Evolutionary conservation across 2,797 vertebrate genomes (phyloP), one percentile per base, ranked within the genome.

Genomic region (Labeo calbasu): DNA sequence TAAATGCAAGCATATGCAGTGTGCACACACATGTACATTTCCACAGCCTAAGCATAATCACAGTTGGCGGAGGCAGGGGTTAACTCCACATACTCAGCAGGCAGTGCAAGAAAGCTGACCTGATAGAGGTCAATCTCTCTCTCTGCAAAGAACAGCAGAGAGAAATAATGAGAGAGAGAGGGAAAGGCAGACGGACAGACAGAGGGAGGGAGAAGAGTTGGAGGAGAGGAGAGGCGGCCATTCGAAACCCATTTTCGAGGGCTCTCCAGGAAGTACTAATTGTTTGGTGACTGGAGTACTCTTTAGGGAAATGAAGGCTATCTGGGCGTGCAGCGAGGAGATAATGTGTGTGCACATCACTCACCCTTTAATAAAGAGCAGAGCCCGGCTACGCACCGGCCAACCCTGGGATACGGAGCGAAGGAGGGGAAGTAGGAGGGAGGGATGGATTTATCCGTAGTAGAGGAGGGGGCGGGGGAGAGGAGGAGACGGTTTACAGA

Each of bases 201-300:
- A 59, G 28, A 63, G 71, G 36, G 51, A 70, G 76, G 36, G 70
- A 77, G 77, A 43, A 28, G 65, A 57, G 65, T 72, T 83, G 53
- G 73, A 82, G 73, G 28, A 69, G 23, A 77, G 65, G 50, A 78
- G 81, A 63, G 51, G 61, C 63, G 79, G 86, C 79, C 82, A 88
- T 86, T 83, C 86, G 79, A 89, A 89, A 88, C 85, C 82, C 80
- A 87, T 89, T 92, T 91, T 82, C 28, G 73, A 90, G 82, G 50
- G 86, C 89, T 89, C 89, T 90, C 85, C 88, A 90, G 88, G 89
- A 89, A 84, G 86, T 79, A 87, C 88, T 90, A 88, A 91, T 91
- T 93, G 91, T 92, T 92, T 92, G 90, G 85, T 89, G 89, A 90
- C 84, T 81, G 89, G 83, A 92, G 86, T 79, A 87, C 81, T 89